Percentiles rank a stretch among this genome's conserved stretches.
These are phyloP conservation scores for Pasiphila rectangulata DNA, from an alignment of 2,888 invertebrate species.

Conservation along the genomic window DNA sequence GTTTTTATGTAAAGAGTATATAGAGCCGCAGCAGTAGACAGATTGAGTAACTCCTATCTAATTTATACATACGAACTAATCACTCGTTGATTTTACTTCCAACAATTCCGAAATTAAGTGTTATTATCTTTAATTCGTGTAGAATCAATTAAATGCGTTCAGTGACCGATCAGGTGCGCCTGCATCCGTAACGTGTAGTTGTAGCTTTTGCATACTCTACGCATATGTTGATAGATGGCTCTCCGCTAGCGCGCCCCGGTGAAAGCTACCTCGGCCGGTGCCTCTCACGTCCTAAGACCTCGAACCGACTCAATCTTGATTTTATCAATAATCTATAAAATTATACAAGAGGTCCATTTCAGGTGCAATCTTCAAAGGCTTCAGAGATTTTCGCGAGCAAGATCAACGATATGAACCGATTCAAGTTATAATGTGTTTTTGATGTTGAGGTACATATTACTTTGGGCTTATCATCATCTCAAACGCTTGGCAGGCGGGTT, in stretches of 20 bases:
- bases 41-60: too few species aligned
- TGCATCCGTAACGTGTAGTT: slow-evolving; percentile 14
- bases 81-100: slow-evolving; percentile 9
- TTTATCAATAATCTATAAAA: slow-evolving; percentile 10
- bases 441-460: too few species aligned
- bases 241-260: slow-evolving; percentile 16
- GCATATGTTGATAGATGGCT: slow-evolving; percentile 24
- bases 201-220: slow-evolving; percentile 12
- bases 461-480: too few species aligned
- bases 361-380: too few species aligned
- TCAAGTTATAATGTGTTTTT: too few species aligned
- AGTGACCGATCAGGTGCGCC: slow-evolving; percentile 11
- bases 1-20: too few species aligned
- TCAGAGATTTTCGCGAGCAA: too few species aligned
- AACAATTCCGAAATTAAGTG: slow-evolving; percentile 1
- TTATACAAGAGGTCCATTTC: slow-evolving; percentile 1
- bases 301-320: slow-evolving; percentile 12
- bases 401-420: too few species aligned
- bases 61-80: neutral
- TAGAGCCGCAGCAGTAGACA: too few species aligned
- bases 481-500: too few species aligned
- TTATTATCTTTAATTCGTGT: slow-evolving; percentile 4
- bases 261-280: slow-evolving; percentile 29
- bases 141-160: slow-evolving; percentile 13
- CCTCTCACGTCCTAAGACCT: slow-evolving; percentile 30